Evolutionary conservation across 2,797 vertebrate species (phyloP).

Genomic region (Ptychobarbus kaznakovi): DNA sequence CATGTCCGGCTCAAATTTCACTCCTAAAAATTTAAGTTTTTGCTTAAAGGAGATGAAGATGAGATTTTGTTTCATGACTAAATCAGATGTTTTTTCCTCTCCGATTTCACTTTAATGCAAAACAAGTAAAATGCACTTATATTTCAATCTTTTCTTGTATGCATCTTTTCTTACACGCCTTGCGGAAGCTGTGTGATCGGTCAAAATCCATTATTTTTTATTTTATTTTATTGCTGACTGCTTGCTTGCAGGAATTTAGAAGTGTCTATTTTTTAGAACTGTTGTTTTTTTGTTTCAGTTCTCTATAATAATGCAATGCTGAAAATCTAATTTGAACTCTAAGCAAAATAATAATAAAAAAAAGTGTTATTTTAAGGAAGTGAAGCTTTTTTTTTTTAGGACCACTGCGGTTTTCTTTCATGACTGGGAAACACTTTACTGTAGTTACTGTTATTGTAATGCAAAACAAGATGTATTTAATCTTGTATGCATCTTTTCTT

Average conservation of each 20-base stretch:
- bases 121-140: not conserved
- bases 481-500: not conserved
- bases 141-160: not conserved
- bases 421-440: not conserved
- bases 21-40: not conserved
- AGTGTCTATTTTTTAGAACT: not conserved
- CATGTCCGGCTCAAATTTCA: not conserved
- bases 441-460: no score
- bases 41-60: not conserved
- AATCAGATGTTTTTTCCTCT: not conserved
- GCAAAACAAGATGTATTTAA: not conserved
- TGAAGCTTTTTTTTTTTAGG: not conserved
- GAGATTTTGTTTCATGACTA: not conserved
- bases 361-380: not conserved
- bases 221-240: no score
- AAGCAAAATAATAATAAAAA: no score
- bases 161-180: not conserved
- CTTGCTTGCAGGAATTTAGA: not conserved
- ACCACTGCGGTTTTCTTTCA: not conserved
- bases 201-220: not conserved
- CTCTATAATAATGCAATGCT: not conserved
- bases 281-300: not conserved
- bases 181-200: not conserved
- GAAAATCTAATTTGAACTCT: not conserved
- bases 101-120: no score